A percentile compares a stretch with the other conserved stretches of the same genome.
Conservation (phyloP, 35 echinoderm and acorn worm genomes). For the Ophioderma brevispina region DNA sequence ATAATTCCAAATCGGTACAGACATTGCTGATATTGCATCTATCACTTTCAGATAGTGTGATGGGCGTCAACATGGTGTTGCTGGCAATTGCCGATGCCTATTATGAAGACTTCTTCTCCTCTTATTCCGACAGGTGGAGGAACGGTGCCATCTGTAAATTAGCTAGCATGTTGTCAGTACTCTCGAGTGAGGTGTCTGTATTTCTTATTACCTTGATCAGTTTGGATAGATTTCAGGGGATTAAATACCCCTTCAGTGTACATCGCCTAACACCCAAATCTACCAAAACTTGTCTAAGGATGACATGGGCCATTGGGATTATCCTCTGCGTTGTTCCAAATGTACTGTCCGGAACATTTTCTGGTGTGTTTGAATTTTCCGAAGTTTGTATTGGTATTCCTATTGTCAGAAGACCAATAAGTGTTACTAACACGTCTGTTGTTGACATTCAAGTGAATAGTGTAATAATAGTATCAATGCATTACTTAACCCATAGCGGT, state of each 20-base stretch:
- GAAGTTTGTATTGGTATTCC: background rate
- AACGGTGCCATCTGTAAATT: background rate
- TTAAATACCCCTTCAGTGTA: background rate
- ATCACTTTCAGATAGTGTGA: background rate
- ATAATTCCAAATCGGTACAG: too few species aligned
- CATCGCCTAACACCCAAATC: background rate
- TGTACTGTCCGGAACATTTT: background rate
- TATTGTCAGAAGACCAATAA: background rate
- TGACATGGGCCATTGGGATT: background rate
- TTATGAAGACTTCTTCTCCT: background rate
- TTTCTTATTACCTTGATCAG: background rate
- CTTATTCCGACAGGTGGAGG: background rate
- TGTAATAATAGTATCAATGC: background rate
- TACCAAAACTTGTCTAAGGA: background rate
- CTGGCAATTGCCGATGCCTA: background rate
- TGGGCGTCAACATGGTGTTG: background rate
- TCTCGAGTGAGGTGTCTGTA: background rate
- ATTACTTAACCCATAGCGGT: background rate
- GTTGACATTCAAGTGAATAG: background rate
- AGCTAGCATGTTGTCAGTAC: background rate
- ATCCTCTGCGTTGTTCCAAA: background rate
- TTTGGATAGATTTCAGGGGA: background rate
- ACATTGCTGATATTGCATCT: background rate
- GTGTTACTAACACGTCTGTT: background rate
- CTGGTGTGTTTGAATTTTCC: background rate